Evolutionary conservation across 2,888 invertebrate genomes (phyloP), one percentile per base, ranked within the genome.

Genomic region (Phrixothrix hirtus): DNA sequence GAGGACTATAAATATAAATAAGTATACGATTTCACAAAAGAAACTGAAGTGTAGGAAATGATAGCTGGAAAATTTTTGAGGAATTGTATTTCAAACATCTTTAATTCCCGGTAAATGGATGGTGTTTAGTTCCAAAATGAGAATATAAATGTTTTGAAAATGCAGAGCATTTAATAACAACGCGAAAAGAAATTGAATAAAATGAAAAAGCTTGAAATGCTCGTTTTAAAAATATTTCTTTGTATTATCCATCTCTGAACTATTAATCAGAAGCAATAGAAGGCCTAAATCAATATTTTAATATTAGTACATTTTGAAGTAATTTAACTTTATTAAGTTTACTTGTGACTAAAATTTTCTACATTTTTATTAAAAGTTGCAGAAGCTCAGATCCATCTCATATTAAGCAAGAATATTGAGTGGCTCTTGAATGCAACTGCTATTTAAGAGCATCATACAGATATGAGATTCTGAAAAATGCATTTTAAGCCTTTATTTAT

Each of bases 351-450:
- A n/a, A n/a, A n/a, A n/a, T n/a, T n/a, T n/a, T n/a, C n/a, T n/a
- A n/a, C n/a, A n/a, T n/a, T n/a, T n/a, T n/a, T n/a, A n/a, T n/a
- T n/a, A n/a, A n/a, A n/a, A n/a, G n/a, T n/a, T n/a, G n/a, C n/a
- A n/a, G n/a, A n/a, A n/a, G n/a, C n/a, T n/a, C n/a, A n/a, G n/a
- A 50, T 44, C 44, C 50, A 38, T 38, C 44, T 38, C 43, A 47
- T 36, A 26, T 47, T 38, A 45, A 26, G 37, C 11, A n/a, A n/a
- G n/a, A 31, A 50, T 50, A 45, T 55, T 41, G 55, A 55, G 55
- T 50, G 11, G 17, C 50, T 50, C 49, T 47, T 37, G 12, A 13
- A 38, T 37, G 13, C n/a, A 29, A 27, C 14, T 29, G 30, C 21
- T n/a, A 15, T 3, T 9, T 36, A 27, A 45, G 29, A 30, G 21